A percentile compares a stretch with the other conserved stretches of the same genome.
These are phyloP conservation scores for Tenrec ecaudatus DNA, from an alignment of 2,113 vertebrate species.

Conservation along the genomic window DNA sequence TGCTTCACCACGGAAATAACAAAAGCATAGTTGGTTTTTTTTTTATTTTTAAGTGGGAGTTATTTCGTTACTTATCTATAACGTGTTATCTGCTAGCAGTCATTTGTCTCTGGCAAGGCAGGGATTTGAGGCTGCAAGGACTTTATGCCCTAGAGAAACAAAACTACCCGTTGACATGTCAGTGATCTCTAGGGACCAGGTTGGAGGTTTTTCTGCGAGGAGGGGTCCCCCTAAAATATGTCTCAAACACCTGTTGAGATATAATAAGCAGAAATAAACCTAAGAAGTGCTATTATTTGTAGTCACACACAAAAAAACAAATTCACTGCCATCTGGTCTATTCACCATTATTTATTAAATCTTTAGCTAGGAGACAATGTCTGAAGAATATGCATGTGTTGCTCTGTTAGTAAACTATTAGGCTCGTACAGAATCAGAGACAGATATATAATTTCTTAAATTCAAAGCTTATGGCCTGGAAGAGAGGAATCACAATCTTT, in stretches of 20 bases:
- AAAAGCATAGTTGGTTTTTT: background rate
- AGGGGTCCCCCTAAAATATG: background rate
- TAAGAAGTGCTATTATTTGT: background rate
- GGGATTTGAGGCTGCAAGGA: background rate
- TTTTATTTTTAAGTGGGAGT: background rate
- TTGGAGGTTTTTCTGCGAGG: background rate
- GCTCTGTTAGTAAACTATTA: background rate
- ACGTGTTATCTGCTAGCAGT: background rate
- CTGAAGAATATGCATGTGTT: background rate
- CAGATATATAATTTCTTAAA: conserved; percentile 3
- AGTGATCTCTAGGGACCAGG: background rate
- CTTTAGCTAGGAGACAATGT: background rate
- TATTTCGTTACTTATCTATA: background rate
- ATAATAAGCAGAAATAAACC: background rate
- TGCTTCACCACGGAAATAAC: background rate
- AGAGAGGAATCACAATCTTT: background rate
- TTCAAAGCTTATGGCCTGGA: background rate
- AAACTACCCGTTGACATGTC: background rate
- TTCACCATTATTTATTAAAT: background rate
- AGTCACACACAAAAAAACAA: background rate
- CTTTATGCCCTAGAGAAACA: background rate
- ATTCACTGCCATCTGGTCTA: no score
- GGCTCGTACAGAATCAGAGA: background rate
- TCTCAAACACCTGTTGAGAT: background rate
- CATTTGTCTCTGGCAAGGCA: background rate